Evolutionary conservation across 2,797 vertebrate genomes (phyloP).

Genomic region (Perodicticus potto): DNA sequence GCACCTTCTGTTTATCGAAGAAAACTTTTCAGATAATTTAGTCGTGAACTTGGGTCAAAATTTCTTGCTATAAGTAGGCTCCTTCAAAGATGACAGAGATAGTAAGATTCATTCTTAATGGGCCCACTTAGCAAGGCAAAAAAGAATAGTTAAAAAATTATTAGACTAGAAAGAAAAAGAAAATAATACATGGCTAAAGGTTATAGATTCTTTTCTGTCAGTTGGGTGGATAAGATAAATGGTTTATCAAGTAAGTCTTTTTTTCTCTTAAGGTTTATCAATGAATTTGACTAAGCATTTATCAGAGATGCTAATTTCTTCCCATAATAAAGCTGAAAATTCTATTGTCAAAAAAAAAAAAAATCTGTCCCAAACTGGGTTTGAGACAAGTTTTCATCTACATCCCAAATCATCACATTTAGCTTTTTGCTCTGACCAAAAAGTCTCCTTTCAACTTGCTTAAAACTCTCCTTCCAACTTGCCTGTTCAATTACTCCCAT

Average conservation of each 20-base stretch:
- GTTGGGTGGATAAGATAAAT: neutral
- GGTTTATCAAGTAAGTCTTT: neutral
- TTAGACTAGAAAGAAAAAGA: neutral
- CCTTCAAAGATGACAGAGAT: neutral
- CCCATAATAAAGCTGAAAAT: neutral
- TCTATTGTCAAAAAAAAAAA: neutral
- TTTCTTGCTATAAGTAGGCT: neutral
- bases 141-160: neutral
- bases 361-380: neutral
- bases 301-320: neutral
- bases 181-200: neutral
- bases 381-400: neutral
- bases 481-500: neutral
- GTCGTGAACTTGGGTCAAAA: neutral
- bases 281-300: neutral
- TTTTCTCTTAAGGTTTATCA: neutral
- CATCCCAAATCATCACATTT: neutral
- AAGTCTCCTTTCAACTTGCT: neutral
- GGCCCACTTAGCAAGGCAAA: neutral
- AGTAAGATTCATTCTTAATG: neutral
- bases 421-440: neutral
- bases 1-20: neutral
- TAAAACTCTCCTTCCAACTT: neutral
- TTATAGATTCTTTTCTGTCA: neutral
- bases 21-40: neutral